Evolutionary conservation across 2,113 vertebrate species (phyloP), one percentile per base, ranked within the genome.

Genomic region (Gallinago media): DNA sequence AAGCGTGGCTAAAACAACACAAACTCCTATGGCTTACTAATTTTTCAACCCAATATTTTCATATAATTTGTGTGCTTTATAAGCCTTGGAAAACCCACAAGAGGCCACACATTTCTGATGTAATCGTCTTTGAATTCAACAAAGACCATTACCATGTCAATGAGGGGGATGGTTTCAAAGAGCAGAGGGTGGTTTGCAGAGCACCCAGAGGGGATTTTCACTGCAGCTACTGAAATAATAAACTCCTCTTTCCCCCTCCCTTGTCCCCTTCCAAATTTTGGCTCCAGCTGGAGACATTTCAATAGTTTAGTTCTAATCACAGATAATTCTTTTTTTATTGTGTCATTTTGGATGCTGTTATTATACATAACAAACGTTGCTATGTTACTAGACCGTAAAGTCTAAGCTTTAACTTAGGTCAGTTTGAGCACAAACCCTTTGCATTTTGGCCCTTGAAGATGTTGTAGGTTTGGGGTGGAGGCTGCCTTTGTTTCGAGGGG

Each of bases 41-140:
- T 98, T 98, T 98, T 98, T 98, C 97, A 97, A 83, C 97, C 98
- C 98, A 98, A 98, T 98, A 98, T 98, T 98, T 98, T 98, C 97
- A 96, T 98, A 98, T 98, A 98, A 98, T 98, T 98, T 97, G 98
- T 98, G 98, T 96, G 97, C 96, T 98, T 98, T 98, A 98, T 98
- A 97, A 98, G 97, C 97, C 97, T 92, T 59, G 96, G 89, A 97
- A 98, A 98, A 97, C 96, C 98, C 98, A 97, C 94, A 90, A 97
- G 98, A 98, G 98, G 97, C 98, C 97, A 96, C 96, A 90, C 88
- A 96, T 97, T 97, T 98, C 98, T 98, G 98, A 98, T 98, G 97
- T 98, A 98, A 98, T 98, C 98, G 98, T 98, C 98, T 98, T 98
- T 98, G 98, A 98, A 98, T 99, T 97, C 98, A 98, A 98, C 97